phyloP scores from a whole-genome alignment of 2,888 invertebrate species.

The Callinectes sapidus region DNA sequence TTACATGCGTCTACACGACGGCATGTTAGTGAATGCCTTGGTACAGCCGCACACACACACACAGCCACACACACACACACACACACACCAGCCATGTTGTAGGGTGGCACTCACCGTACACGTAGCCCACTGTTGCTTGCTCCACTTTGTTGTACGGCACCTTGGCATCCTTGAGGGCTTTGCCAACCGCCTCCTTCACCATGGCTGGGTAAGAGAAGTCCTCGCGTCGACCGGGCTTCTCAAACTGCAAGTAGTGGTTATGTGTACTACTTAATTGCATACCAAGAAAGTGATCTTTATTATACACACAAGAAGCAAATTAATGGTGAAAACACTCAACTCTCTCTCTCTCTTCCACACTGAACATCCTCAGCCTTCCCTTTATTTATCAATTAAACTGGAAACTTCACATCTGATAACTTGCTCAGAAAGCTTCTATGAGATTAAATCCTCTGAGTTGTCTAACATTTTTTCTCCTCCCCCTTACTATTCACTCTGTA shows the following conservation, averaged over 20 bases:
- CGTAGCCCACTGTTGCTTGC: conserved; percentile 94
- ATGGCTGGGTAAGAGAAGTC: conserved; percentile 95
- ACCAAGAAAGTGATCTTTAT: neutral
- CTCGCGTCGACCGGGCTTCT: conserved; percentile 89
- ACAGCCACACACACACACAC: too few species aligned
- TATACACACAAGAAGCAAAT: neutral
- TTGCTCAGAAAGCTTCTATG: too few species aligned
- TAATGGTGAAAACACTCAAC: neutral
- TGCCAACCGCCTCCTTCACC: conserved; percentile 93
- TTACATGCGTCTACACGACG: too few species aligned
- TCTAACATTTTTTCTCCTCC: too few species aligned
- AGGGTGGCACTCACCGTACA: conserved; percentile 79
- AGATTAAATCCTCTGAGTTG: too few species aligned
- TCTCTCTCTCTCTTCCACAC: too few species aligned
- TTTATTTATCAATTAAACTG: too few species aligned
- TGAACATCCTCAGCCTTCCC: too few species aligned
- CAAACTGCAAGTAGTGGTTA: conserved; percentile 80
- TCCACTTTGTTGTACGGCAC: conserved; percentile 86
- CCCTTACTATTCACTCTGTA: too few species aligned
- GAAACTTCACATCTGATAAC: too few species aligned
- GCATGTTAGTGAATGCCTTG: too few species aligned
- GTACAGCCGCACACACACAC: neutral
- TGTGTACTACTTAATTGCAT: neutral
- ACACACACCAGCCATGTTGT: neutral
- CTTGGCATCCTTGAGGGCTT: conserved; percentile 90